Base-by-base conservation (phyloP, 1,140 invertebrate genomes). In the Euwallacea fornicatus region DNA sequence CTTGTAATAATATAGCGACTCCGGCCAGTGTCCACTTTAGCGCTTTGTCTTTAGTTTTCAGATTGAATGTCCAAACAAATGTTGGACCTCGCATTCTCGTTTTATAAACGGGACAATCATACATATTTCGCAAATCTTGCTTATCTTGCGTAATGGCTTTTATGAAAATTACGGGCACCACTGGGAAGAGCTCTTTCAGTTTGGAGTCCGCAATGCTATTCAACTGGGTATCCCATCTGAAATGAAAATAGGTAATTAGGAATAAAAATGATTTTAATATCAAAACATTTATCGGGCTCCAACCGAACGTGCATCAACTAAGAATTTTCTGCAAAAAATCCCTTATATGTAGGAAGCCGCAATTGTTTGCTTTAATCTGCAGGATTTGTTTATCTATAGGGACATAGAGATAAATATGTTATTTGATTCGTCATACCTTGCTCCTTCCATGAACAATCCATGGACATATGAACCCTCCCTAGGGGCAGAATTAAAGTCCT, bases 41-140 rank as follows among this genome's bases (percentile, higher is more conserved):
- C 0, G 95, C 84, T 74, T 93, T 94, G 76, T 96, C 94, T 80
- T 91, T 93, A 0, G 90, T 94, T 84, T 92, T 95, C 9, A 98
- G 83, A 82, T 96, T 97, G 79, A 98, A 98, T 0, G 95, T 98
- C 95, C 96, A 98, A 0, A 98, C 93, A 78, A 89, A 98, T 0
- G 95, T 98, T 4, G 92, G 91, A 2, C 96, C 96, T 72, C 96
- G 85, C 77, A 84, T 86, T 76, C 87, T 86, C 7, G 94, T 97
- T 83, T 96, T 96, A 81, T 98, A 98, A 0, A 97, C 90, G 4
- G 96, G 95, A 82, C 96, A 97, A 75, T 95, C 92, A 79, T 98
- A 98, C 66, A 95, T 86, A 79, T 94, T 96, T 69, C 90, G 86
- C 0, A 88, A 81, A 73, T 98, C 96, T 78, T 92, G 88, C 79